A percentile compares a stretch with the other conserved stretches of the same genome.
These are phyloP conservation scores for Burhinus bistriatus DNA, from an alignment of 2,113 vertebrate genomes.

Conservation along the genomic window DNA sequence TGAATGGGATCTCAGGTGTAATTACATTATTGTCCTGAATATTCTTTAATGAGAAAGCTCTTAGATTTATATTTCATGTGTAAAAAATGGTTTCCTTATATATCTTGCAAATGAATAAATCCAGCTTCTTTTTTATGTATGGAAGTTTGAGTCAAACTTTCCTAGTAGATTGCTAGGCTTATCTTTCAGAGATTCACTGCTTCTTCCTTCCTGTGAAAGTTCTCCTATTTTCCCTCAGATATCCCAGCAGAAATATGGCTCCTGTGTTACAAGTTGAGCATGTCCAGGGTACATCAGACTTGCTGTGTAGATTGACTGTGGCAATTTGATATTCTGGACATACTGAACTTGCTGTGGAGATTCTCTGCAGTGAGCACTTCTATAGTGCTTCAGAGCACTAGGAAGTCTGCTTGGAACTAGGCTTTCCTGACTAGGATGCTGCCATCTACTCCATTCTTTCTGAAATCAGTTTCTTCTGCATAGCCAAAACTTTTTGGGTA, in stretches of 20 bases:
- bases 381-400: background rate
- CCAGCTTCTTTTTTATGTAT: background rate
- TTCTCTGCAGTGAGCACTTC: background rate
- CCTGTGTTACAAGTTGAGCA: accelerated
- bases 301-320: background rate
- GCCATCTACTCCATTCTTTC: background rate
- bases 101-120: background rate
- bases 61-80: background rate
- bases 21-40: background rate
- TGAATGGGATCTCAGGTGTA: background rate
- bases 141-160: background rate
- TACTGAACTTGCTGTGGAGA: background rate
- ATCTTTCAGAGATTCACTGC: background rate
- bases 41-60: background rate
- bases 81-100: background rate
- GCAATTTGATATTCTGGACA: background rate
- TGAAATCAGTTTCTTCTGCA: background rate
- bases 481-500: background rate
- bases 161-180: background rate
- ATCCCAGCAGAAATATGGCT: background rate
- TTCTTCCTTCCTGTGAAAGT: background rate
- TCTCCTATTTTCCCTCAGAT: background rate
- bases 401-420: background rate
- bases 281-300: background rate
- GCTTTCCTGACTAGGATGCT: background rate